A percentile compares a stretch with the other conserved stretches of the same genome.
phyloP scores from a whole-genome alignment of 2,797 vertebrate genomes.

The Anisognathus igniventris region DNA sequence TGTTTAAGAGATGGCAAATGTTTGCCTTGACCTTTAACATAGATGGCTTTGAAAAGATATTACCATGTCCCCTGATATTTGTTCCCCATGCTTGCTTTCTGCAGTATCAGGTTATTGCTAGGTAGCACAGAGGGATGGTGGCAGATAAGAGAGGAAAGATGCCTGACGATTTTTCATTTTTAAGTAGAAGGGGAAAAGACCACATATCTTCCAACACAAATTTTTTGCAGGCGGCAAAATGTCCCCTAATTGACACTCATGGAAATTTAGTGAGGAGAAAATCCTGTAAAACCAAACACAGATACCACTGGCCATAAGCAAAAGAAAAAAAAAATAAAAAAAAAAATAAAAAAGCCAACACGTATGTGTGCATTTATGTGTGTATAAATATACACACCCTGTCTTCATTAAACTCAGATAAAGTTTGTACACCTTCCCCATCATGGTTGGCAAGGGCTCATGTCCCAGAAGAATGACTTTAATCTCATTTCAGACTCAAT shows the following conservation, averaged over 20 bases:
- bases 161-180: neutral
- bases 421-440: slow-evolving; percentile 51
- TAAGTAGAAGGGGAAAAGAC: neutral
- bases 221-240: neutral
- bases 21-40: neutral
- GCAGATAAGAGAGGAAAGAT: neutral
- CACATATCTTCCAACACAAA: neutral
- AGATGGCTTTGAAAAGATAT: neutral
- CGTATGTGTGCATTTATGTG: neutral
- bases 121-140: neutral
- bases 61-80: accelerated
- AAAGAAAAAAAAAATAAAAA: neutral
- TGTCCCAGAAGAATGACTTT: slow-evolving; percentile 59
- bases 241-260: neutral
- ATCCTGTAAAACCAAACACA: neutral
- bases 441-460: slow-evolving; percentile 25
- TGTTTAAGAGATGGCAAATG: neutral
- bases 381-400: slow-evolving; percentile 30
- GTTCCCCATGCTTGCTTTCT: neutral
- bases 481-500: slow-evolving; percentile 61
- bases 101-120: neutral
- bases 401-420: slow-evolving; percentile 45
- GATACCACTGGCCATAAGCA: neutral
- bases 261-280: neutral
- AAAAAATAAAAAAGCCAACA: too few relatives aligned